Evolutionary conservation across 2,888 invertebrate species (phyloP).

Genomic region (Drosophila suboccidentalis): DNA sequence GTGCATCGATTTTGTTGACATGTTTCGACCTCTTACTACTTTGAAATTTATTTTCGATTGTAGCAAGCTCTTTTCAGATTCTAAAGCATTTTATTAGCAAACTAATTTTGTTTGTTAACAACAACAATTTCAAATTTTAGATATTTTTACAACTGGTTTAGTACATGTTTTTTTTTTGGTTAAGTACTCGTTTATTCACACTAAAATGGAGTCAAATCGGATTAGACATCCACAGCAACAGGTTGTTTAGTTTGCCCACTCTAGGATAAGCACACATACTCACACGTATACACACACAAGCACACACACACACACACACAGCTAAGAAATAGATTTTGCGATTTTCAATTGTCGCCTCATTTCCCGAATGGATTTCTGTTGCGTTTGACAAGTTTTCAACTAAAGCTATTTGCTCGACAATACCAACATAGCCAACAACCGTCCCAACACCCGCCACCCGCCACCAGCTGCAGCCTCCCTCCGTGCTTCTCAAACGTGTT

Average conservation of each 20-base stretch:
- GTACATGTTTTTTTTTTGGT: neutral
- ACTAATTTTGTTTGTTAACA: too few relatives aligned
- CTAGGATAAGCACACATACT: neutral
- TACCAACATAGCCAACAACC: slow-evolving; percentile 25
- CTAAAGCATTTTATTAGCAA: neutral
- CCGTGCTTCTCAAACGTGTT: slow-evolving; percentile 9
- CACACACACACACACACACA: neutral
- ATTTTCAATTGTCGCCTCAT: slow-evolving; percentile 46
- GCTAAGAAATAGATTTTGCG: slow-evolving; percentile 20
- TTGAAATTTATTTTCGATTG: too few relatives aligned
- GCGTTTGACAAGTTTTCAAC: slow-evolving; percentile 62
- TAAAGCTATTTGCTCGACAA: slow-evolving; percentile 66
- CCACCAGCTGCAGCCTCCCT: neutral
- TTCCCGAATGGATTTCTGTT: slow-evolving; percentile 41
- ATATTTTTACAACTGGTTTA: neutral
- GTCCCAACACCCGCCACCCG: too few relatives aligned
- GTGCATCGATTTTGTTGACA: too few relatives aligned
- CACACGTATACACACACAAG: neutral
- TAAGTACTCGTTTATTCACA: neutral
- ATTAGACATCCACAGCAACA: slow-evolving; percentile 13
- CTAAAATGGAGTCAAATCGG: too few relatives aligned
- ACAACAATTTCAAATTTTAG: neutral
- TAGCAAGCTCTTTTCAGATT: neutral
- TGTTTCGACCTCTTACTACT: too few relatives aligned
- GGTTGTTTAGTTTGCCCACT: slow-evolving; percentile 4